Percentiles rank a stretch among this genome's conserved stretches.
Conservation (phyloP, 1,140 invertebrate genomes). For the Pseudobourletiella spinata region DNA sequence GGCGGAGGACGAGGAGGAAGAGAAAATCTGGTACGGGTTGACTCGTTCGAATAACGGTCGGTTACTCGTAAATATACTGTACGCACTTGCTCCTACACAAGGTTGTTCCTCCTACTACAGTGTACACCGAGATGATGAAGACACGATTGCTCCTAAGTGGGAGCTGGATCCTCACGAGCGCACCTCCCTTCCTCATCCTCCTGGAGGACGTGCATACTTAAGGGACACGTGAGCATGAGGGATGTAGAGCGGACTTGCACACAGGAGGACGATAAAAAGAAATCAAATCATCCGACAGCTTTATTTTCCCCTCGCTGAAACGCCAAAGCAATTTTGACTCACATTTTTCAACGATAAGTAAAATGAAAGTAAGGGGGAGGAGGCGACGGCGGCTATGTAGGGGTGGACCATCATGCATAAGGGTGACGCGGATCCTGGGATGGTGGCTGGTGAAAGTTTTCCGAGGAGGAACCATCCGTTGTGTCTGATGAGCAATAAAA, state of each 20-base stretch:
- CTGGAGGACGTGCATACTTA: too few species aligned
- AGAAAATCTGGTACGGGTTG: not conserved
- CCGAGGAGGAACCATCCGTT: not conserved
- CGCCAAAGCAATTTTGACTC: not conserved
- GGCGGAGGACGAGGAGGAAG: not conserved
- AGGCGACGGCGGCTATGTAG: too few species aligned
- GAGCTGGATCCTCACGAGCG: too few species aligned
- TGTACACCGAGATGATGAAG: too few species aligned
- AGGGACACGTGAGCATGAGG: not conserved
- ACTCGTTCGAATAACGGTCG: too few species aligned
- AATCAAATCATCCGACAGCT: conserved; percentile 7
- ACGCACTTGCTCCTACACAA: too few species aligned
- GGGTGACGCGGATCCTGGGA: conserved; percentile 2
- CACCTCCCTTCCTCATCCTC: too few species aligned
- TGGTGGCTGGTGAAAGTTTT: not conserved
- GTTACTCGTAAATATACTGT: too few species aligned
- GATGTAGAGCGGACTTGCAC: not conserved
- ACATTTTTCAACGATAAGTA: conserved; percentile 11
- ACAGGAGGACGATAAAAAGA: conserved; percentile 5
- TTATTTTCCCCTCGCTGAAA: conserved; percentile 1
- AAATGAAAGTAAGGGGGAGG: conserved; percentile 4
- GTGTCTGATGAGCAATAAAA: conserved; percentile 10
- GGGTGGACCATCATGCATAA: not conserved
- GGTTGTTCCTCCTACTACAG: too few species aligned
- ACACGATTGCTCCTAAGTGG: too few species aligned